Evolutionary conservation across 2,888 invertebrate genomes (phyloP), one percentile per base, ranked within the genome.

Genomic region (Sabatieria punctata): DNA sequence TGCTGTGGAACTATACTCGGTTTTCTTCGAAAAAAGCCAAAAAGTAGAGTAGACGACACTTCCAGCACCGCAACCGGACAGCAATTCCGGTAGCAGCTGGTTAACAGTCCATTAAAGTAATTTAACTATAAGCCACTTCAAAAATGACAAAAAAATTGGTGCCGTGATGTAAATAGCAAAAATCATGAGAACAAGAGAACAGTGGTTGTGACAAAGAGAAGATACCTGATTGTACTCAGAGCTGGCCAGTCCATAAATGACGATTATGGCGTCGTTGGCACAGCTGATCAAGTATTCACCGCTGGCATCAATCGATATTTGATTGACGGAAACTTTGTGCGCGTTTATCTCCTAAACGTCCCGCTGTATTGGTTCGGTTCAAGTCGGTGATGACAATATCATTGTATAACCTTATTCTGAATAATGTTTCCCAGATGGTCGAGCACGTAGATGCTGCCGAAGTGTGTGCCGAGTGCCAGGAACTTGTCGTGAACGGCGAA

Each of bases 251-350:
- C 91, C 89, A 55, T 81, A 80, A 48, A 95, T 78, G 57, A 82
- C 77, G 45, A 85, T 75, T 56, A 63, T 61, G 3, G 68, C 68
- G 58, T 72, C 72, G 58, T 71, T 70, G 8, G 71, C 69, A 51
- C 71, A 71, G 55, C 69, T 71, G 35, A 85, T 88, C 24, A 95
- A 78, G 65, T 81, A 84, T 65, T 91, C 89, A n/a, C 91, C 95
- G 60, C 80, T 82, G 23, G 75, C 70, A 65, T 97, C 95, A 51
- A 97, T 84, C 39, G 86, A 85, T 54, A 97, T 85, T 63, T 82
- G 83, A 69, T 93, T 91, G 0, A 97, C 86, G 11, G 88, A 82
- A 1, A 88, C 82, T 1, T 82, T 77, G 61, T 93, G 91, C 68
- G 42, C 39, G 8, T 15, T 19, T n/a, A 46, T 30, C 4, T 22